Evolutionary conservation across 2,113 vertebrate genomes (phyloP), one percentile per base, ranked within the genome.

Genomic region (Oxyruncus cristatus): DNA sequence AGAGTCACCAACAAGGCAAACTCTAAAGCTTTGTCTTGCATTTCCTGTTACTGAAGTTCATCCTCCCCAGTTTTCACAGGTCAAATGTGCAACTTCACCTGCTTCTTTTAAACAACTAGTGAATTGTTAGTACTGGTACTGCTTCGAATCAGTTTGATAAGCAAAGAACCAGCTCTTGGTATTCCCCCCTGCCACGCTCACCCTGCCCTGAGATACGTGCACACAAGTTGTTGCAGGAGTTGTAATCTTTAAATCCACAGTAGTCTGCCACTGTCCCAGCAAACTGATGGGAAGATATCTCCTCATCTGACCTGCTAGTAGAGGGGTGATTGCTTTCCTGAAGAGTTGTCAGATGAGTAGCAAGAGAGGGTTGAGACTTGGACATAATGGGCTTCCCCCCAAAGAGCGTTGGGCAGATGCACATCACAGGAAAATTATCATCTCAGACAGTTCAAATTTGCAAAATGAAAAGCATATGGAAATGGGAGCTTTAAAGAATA

Each of bases 391-490:
- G 8, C 78, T 85, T 83, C 8, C 6, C 35, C 27, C 21, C 19
- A 37, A 44, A 83, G 42, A 83, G 33, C 1, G 0, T 27, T 88
- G 53, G 62, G 41, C 62, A 85, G 74, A 65, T 66, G 53, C 44
- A 68, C 39, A 58, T 88, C 46, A 49, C 33, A 66, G 49, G 63
- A 58, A 46, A 80, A 92, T 88, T 72, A 72, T 3, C 10, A 11
- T 61, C 78, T 92, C 66, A 88, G 87, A 84, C 55, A 55, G 32
- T 70, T 88, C 21, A 58, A 6, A 71, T 83, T 71, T 93, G 55
- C 75, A 74, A 87, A 92, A 86, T 93, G n/a, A 73, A 77, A 95
- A 86, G 50, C 26, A 15, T 82, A 88, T 83, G 92, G 90, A 96
- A 95, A 92, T 92, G 11, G 35, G 37, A 94, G 28, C 71, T 83